Evolutionary conservation across 1,140 invertebrate species (phyloP), one percentile per base, ranked within the genome.

Genomic region (Drosophila mojavensis): DNA sequence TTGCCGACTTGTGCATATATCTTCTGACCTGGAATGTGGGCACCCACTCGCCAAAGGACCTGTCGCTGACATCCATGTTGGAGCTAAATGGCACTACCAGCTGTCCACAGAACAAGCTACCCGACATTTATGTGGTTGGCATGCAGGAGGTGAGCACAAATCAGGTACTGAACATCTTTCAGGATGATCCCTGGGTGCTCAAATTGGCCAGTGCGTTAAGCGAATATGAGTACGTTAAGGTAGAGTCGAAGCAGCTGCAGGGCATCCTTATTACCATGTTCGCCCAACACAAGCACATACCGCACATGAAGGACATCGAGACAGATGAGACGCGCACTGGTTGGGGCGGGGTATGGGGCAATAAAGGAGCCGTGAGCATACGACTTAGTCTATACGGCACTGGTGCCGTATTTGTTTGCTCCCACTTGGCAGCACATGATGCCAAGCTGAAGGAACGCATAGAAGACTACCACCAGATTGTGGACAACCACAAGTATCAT

Each of bases 401-500:
- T 53, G 97, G 97, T 33, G 86, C 98, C 10, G 98, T 97, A 78
- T 94, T 98, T 45, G 95, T 98, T 2, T 98, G 98, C 90, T 94
- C 95, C 33, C 98, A 99, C 93, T 93, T 99, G 64, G 96, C 97
- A 41, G 96, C 98, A 24, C 97, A 98, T 90, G 97, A 97, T 85
- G 93, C 97, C 51, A 94, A 96, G 56, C 92, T 97, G 20, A 93
- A 95, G 50, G 96, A 97, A 78, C 94, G 98, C 66, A 95, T 99
- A 17, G 94, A 95, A n/a, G 97, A 98, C 91, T 98, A 98, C 91
- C 96, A 98, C 92, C 95, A 94, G 48, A 98, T 99, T 59, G 94
- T 96, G 10, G 94, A 94, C 72, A 94, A 94, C 74, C 96, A 96
- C 89, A 91, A 93, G 36, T 97, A 96, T 86, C 94, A 95, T 60